phyloP scores from a whole-genome alignment of 2,888 invertebrate species.

The Volucella inflata region DNA sequence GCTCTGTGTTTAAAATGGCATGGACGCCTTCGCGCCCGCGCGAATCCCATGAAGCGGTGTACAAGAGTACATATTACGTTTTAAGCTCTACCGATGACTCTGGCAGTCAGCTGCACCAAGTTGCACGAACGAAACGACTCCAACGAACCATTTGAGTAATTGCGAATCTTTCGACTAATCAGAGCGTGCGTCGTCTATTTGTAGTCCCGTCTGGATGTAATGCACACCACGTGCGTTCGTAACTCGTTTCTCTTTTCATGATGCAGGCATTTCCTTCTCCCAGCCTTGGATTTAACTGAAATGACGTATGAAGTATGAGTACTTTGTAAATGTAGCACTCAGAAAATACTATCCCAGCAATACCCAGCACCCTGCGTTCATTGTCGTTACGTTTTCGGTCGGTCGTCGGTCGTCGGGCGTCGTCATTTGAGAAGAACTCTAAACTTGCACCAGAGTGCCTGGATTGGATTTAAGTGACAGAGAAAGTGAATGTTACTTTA shows the following conservation, averaged over 20 bases:
- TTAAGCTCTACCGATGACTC: constrained; percentile 43
- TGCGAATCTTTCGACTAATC: constrained; percentile 64
- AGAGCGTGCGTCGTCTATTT: constrained; percentile 55
- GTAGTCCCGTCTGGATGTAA: constrained; percentile 45
- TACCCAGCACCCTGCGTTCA: too few species aligned
- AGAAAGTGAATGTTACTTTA: constrained; percentile 63
- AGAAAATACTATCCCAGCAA: too few species aligned
- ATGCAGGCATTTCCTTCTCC: constrained; percentile 50
- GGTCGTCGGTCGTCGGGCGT: background rate
- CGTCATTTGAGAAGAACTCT: constrained; percentile 53
- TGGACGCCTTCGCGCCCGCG: constrained; percentile 45
- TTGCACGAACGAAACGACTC: constrained; percentile 14
- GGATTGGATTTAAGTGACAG: constrained; percentile 37
- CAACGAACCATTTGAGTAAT: constrained; percentile 61
- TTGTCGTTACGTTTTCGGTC: too few species aligned
- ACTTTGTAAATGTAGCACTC: constrained; percentile 19
- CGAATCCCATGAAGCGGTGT: constrained; percentile 55
- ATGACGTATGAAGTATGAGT: background rate
- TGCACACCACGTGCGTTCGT: constrained; percentile 69
- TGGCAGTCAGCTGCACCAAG: constrained; percentile 42
- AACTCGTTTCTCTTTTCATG: constrained; percentile 32
- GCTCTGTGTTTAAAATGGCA: constrained; percentile 22
- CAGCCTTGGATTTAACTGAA: constrained; percentile 28
- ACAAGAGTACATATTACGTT: constrained; percentile 66
- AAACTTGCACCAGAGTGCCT: constrained; percentile 23